Conservation (phyloP, 1,140 invertebrate genomes). For the Cyphomyrmex costatus region DNA sequence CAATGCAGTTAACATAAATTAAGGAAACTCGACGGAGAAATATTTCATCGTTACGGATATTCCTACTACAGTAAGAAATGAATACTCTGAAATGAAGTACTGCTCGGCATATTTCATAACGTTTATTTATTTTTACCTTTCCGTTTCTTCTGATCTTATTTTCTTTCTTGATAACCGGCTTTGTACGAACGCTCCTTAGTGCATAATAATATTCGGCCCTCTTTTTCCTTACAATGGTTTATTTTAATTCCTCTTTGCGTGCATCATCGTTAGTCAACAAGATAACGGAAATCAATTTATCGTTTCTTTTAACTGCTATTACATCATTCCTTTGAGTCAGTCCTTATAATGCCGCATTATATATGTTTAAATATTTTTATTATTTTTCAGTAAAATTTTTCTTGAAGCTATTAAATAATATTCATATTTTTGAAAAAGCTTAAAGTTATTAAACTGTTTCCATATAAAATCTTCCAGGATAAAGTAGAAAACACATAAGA, state of each 20-base stretch:
- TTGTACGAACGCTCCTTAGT: neutral
- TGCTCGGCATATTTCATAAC: neutral
- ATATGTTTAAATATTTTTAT: neutral
- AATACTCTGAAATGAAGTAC: neutral
- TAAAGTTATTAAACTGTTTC: neutral
- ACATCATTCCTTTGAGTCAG: slow-evolving; percentile 23
- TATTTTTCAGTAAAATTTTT: slow-evolving; percentile 16
- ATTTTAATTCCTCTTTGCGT: slow-evolving; percentile 19
- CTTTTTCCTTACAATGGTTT: slow-evolving; percentile 21
- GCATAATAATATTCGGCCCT: slow-evolving; percentile 28
- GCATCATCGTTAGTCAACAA: slow-evolving; percentile 48
- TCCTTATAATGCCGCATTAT: neutral
- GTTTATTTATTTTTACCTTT: slow-evolving; percentile 38
- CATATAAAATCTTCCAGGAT: neutral
- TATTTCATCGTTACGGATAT: neutral
- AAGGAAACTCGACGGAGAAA: neutral
- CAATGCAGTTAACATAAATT: neutral
- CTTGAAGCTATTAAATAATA: neutral
- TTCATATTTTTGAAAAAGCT: neutral
- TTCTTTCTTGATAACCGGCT: slow-evolving; percentile 38
- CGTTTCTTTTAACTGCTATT: slow-evolving; percentile 31
- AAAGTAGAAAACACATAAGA: slow-evolving; percentile 15
- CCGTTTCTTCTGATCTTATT: slow-evolving; percentile 25
- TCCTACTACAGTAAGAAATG: neutral
- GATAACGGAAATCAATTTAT: slow-evolving; percentile 60